Percentiles rank a stretch among this genome's conserved stretches.
These are phyloP conservation scores for Diacarnus erythraeanus DNA, from an alignment of 37 sponge, comb jelly and placozoan species.

Conservation along the genomic window DNA sequence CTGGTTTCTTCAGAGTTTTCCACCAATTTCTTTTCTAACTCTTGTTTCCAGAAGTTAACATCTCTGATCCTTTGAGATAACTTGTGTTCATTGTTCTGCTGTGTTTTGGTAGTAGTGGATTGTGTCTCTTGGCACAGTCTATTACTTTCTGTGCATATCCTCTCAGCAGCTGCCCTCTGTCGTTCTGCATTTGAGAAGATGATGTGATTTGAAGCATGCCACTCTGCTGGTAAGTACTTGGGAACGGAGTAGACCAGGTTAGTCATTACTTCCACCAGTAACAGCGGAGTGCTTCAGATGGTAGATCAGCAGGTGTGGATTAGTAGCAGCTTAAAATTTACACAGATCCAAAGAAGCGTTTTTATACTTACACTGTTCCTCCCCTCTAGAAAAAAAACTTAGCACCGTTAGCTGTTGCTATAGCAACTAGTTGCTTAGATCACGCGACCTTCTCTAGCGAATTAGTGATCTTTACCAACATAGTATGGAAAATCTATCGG, in stretches of 20 bases:
- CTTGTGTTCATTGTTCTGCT: slow-evolving; percentile 79
- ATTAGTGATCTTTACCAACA: not conserved
- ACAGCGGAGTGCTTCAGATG: slow-evolving; percentile 16
- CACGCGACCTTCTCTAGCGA: not conserved
- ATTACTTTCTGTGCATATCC: slow-evolving; percentile 80
- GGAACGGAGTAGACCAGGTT: slow-evolving; percentile 62
- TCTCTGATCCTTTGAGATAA: slow-evolving; percentile 82
- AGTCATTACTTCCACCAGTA: slow-evolving; percentile 36
- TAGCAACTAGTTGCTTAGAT: not conserved
- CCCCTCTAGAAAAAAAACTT: too few relatives aligned
- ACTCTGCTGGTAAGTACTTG: slow-evolving; percentile 86
- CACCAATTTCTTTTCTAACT: slow-evolving; percentile 63
- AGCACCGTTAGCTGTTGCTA: not conserved
- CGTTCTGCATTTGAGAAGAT: slow-evolving; percentile 81
- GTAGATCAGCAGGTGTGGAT: not conserved
- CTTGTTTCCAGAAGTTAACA: slow-evolving; percentile 91
- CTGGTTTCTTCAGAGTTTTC: slow-evolving; percentile 76
- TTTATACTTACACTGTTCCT: slow-evolving; percentile 6
- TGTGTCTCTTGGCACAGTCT: slow-evolving; percentile 83
- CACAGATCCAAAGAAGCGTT: not conserved
- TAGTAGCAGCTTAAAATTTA: slow-evolving; percentile 12
- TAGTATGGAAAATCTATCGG: not conserved
- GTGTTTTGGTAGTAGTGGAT: slow-evolving; percentile 67
- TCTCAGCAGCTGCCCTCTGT: slow-evolving; percentile 79
- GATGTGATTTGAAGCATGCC: slow-evolving; percentile 81